These are phyloP conservation scores for Drosophila navojoa DNA, from an alignment of 1,140 invertebrate species.

Conservation along the genomic window DNA sequence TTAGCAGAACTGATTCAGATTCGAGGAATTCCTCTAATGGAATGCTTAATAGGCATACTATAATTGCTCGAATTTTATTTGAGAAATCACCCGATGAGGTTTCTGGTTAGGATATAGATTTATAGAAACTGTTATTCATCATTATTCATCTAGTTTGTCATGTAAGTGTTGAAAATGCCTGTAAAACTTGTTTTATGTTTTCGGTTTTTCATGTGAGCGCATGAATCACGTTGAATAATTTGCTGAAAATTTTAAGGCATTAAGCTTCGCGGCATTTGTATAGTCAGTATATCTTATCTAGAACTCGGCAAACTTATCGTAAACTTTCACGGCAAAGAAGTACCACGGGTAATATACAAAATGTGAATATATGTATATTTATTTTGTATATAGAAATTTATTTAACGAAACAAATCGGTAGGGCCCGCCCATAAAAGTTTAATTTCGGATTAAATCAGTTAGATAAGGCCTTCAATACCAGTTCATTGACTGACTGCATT, in stretches of 20 bases:
- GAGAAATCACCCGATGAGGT: too few species aligned
- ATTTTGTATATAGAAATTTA: not conserved
- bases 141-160: too few species aligned
- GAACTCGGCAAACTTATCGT: constrained; percentile 38
- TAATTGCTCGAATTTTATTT: too few species aligned
- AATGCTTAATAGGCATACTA: too few species aligned
- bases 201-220: constrained; percentile 17
- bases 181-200: not conserved
- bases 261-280: constrained; percentile 22
- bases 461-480: constrained; percentile 15
- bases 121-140: too few species aligned
- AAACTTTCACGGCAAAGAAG: constrained; percentile 4
- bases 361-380: not conserved
- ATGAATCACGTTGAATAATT: constrained; percentile 33
- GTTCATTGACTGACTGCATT: constrained; percentile 40
- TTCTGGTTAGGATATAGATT: too few species aligned
- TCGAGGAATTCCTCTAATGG: too few species aligned
- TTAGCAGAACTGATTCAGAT: too few species aligned
- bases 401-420: constrained; percentile 1
- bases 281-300: constrained; percentile 40
- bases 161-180: too few species aligned
- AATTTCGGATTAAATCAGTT: constrained; percentile 5
- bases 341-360: constrained; percentile 1
- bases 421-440: not conserved
- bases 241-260: constrained; percentile 17